Percentiles rank a stretch among this genome's conserved stretches.
These are phyloP conservation scores for Thunnus maccoyii DNA, from an alignment of 2,113 vertebrate genomes.

Conservation along the genomic window DNA sequence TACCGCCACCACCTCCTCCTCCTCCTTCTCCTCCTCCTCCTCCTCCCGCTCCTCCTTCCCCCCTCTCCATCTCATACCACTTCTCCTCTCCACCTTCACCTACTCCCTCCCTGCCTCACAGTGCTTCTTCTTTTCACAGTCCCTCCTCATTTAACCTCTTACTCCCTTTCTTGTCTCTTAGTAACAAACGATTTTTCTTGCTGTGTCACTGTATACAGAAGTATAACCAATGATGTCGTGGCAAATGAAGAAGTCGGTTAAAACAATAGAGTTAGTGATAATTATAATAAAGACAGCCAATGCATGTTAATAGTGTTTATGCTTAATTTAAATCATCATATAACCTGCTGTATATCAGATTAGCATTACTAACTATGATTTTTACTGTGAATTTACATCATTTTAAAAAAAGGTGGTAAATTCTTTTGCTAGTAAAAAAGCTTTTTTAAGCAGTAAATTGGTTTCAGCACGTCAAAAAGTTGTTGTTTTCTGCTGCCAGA, in stretches of 20 bases:
- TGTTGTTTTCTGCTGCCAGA: conserved; percentile 13
- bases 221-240: background rate
- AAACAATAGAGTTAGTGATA: background rate
- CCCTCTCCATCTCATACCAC: conserved; percentile 57
- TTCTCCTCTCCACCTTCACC: conserved; percentile 62
- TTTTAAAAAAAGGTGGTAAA: too few relatives aligned
- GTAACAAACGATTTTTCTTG: conserved; percentile 65
- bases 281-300: background rate
- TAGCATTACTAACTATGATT: too few relatives aligned
- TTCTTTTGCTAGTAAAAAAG: too few relatives aligned
- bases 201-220: conserved; percentile 63
- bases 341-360: background rate
- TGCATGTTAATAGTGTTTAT: background rate
- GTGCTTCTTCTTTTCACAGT: conserved; percentile 55
- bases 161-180: conserved; percentile 58
- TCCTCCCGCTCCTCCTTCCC: conserved; percentile 48
- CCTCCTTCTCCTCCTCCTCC: conserved; percentile 21
- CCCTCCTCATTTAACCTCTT: conserved; percentile 68
- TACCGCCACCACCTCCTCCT: background rate
- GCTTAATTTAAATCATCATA: background rate
- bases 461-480: background rate
- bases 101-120: conserved; percentile 58
- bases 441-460: too few relatives aligned
- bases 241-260: conserved; percentile 1
- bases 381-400: too few relatives aligned